A percentile compares a stretch with the other conserved stretches of the same genome.
Evolutionary conservation across 2,113 vertebrate genomes (phyloP).

Genomic region (Oncorhynchus mykiss): DNA sequence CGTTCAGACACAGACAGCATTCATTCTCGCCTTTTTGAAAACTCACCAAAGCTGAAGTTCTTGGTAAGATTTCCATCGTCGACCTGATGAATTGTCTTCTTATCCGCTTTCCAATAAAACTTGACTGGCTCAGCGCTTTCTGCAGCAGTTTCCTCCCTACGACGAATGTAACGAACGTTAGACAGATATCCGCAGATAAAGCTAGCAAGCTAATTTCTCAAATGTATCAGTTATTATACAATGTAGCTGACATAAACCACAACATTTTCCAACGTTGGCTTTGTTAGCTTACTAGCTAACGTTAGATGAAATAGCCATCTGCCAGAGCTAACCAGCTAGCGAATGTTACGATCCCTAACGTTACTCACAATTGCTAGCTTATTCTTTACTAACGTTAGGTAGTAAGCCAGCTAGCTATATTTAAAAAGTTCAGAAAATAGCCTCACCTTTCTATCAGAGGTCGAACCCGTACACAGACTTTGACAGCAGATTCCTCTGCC

Average conservation of each 20-base stretch:
- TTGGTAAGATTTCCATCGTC: constrained; percentile 81
- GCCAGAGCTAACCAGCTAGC: too few relatives aligned
- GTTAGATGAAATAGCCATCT: too few relatives aligned
- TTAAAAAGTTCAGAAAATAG: neutral
- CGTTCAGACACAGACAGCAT: too few relatives aligned
- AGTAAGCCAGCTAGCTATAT: neutral
- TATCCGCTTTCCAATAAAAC: constrained; percentile 82
- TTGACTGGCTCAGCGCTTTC: constrained; percentile 66
- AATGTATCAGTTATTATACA: too few relatives aligned
- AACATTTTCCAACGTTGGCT: too few relatives aligned
- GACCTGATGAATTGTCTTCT: constrained; percentile 78
- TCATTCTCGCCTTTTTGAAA: neutral
- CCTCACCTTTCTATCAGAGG: constrained; percentile 83
- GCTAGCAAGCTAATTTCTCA: too few relatives aligned
- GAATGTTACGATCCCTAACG: too few relatives aligned
- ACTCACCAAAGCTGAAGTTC: constrained; percentile 86
- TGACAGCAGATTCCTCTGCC: constrained; percentile 85
- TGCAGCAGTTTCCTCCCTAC: constrained; percentile 65
- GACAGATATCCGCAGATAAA: too few relatives aligned
- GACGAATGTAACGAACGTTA: neutral
- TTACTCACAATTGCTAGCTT: too few relatives aligned
- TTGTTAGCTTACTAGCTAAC: too few relatives aligned
- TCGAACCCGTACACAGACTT: constrained; percentile 85
- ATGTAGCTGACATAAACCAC: too few relatives aligned
- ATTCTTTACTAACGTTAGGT: too few relatives aligned